phyloP scores from a whole-genome alignment of 2,113 vertebrate species.

The Gopherus flavomarginatus region DNA sequence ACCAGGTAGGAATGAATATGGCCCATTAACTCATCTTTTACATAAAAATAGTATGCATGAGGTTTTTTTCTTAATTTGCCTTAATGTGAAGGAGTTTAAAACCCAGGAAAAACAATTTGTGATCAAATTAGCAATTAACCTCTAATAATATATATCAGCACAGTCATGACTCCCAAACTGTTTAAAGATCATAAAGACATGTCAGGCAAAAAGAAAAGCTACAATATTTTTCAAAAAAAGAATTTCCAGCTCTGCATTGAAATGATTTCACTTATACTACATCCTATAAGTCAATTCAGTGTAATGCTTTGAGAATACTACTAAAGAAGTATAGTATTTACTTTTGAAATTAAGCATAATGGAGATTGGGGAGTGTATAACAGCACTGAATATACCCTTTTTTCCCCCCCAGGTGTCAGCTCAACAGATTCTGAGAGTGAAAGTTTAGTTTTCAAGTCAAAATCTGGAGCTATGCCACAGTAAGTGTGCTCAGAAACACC shows the following conservation, averaged over 20 bases:
- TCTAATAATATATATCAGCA: neutral
- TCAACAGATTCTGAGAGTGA: conserved; percentile 96
- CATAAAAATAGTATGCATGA: neutral
- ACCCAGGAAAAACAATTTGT: neutral
- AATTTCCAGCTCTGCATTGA: neutral
- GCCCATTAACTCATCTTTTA: neutral
- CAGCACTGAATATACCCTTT: conserved; percentile 41
- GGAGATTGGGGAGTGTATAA: neutral
- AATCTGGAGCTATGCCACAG: conserved; percentile 94
- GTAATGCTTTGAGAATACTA: neutral
- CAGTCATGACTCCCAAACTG: conserved; percentile 4
- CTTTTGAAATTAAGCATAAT: neutral
- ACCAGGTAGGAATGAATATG: neutral
- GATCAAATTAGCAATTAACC: neutral
- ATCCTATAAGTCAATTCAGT: neutral
- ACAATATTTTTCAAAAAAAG: neutral
- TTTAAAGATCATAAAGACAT: neutral
- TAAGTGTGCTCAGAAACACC: conserved; percentile 77
- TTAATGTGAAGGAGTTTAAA: conserved; percentile 3
- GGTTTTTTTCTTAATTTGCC: neutral
- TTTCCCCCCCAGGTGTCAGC: conserved; percentile 84
- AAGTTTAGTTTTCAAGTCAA: conserved; percentile 82
- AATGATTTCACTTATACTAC: neutral
- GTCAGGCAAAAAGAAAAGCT: neutral
- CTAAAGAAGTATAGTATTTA: neutral